Percentiles rank a stretch among this genome's conserved stretches.
Evolutionary conservation across 1,140 invertebrate genomes (phyloP).

Genomic region (Cherax quadricarinatus): DNA sequence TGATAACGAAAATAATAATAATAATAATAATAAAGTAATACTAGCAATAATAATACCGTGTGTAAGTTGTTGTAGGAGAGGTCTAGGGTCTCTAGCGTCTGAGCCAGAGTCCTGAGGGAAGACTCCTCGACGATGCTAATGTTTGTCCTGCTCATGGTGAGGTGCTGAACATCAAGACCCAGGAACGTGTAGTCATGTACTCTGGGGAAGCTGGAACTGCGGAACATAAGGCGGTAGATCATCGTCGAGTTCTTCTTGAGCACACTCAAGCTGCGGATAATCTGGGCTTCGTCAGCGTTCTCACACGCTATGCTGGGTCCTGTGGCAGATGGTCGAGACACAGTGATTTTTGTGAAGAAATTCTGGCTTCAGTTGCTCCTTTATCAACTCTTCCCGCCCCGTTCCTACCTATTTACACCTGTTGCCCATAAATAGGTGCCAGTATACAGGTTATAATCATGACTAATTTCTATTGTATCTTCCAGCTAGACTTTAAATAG

Average conservation of each 20-base stretch:
- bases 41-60: conserved; percentile 38
- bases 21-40: too few species aligned
- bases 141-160: conserved; percentile 73
- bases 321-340: background rate
- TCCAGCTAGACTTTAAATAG: too few species aligned
- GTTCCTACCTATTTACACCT: too few species aligned
- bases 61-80: conserved; percentile 74
- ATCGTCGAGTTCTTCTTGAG: conserved; percentile 56
- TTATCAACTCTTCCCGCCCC: too few species aligned
- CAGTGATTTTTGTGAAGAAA: too few species aligned
- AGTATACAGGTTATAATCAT: too few species aligned
- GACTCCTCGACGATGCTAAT: conserved; percentile 70
- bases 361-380: background rate
- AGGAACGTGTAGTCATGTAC: conserved; percentile 72
- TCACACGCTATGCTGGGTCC: conserved; percentile 67
- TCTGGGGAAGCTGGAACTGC: conserved; percentile 65
- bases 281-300: conserved; percentile 59
- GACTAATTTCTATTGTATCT: too few species aligned
- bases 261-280: conserved; percentile 59
- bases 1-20: too few species aligned
- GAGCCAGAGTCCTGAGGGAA: conserved; percentile 67
- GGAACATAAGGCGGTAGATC: conserved; percentile 72
- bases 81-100: conserved; percentile 74
- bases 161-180: conserved; percentile 68
- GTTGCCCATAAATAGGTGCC: background rate